A percentile compares a stretch with the other conserved stretches of the same genome.
phyloP scores from a whole-genome alignment of 2,113 vertebrate species.

The Collichthys lucidus region DNA sequence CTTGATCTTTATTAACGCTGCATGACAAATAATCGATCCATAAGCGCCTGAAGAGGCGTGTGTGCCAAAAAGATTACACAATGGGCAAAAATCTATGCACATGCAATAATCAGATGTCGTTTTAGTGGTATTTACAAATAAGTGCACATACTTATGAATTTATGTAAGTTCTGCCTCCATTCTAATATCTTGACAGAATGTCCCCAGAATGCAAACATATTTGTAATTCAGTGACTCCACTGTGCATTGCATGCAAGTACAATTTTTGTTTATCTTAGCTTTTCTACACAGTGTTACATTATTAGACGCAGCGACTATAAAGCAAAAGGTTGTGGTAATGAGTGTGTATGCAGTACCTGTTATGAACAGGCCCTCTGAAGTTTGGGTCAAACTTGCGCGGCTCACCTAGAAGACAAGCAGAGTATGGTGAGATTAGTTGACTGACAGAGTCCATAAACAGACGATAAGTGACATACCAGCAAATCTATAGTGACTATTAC shows the following conservation, averaged over 20 bases:
- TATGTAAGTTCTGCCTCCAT: neutral
- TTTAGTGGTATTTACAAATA: neutral
- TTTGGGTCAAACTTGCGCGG: slow-evolving; percentile 91
- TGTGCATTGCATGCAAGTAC: neutral
- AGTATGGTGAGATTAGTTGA: slow-evolving; percentile 15
- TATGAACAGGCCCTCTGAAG: slow-evolving; percentile 92
- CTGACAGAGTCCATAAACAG: neutral
- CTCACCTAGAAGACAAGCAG: slow-evolving; percentile 88
- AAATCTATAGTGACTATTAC: neutral
- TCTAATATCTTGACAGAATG: neutral
- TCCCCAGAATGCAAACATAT: neutral
- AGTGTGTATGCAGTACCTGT: slow-evolving; percentile 84
- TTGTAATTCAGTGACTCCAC: neutral
- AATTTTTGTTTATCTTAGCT: neutral
- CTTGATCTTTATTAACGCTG: slow-evolving; percentile 67
- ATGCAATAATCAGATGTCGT: slow-evolving; percentile 14
- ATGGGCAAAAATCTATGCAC: slow-evolving; percentile 39
- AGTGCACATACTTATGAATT: too few relatives aligned
- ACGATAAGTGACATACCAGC: neutral
- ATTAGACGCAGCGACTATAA: neutral
- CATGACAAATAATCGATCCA: slow-evolving; percentile 73
- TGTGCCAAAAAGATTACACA: slow-evolving; percentile 49
- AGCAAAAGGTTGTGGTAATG: neutral
- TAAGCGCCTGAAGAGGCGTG: slow-evolving; percentile 22
- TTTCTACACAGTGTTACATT: neutral